Conservation (phyloP, 2,113 vertebrate genomes). For the Suricata suricatta region DNA sequence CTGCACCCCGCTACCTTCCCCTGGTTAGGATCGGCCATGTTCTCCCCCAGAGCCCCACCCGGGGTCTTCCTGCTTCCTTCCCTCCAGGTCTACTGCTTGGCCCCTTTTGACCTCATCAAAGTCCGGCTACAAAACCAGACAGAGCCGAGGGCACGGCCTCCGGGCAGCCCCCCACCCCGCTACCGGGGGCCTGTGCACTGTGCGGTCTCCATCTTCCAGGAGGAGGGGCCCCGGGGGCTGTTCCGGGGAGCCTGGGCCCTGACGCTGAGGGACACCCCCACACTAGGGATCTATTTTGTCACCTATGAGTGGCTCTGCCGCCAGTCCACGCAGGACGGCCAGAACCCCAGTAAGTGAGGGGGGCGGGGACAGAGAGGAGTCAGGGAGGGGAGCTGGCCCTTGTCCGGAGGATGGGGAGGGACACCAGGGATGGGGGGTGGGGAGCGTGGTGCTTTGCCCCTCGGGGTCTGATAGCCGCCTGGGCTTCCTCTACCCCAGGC, state of each 20-base stretch:
- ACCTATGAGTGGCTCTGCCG: constrained; percentile 85
- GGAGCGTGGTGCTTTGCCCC: background rate
- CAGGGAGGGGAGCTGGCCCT: fast-evolving
- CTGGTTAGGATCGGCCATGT: too few species aligned
- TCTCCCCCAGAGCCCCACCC: background rate
- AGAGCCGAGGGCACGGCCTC: background rate
- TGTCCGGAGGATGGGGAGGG: background rate
- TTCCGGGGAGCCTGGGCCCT: constrained; percentile 87
- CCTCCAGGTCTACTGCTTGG: constrained; percentile 83
- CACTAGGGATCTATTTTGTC: constrained; percentile 88
- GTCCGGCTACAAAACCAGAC: constrained; percentile 90
- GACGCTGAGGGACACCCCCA: constrained; percentile 87
- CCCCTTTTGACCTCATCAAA: constrained; percentile 91
- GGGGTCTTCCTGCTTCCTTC: background rate
- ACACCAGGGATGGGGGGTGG: fast-evolving
- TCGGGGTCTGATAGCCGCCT: fast-evolving
- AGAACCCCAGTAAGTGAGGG: constrained; percentile 84
- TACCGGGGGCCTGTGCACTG: constrained; percentile 88
- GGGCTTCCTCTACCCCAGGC: constrained; percentile 72
- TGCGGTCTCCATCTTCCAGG: constrained; percentile 80
- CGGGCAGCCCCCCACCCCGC: background rate
- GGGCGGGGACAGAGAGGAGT: background rate
- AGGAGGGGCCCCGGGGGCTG: constrained; percentile 86
- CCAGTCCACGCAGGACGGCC: constrained; percentile 77
- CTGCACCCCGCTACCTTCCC: background rate